Percentiles rank a stretch among this genome's conserved stretches.
phyloP scores from a whole-genome alignment of 2,888 invertebrate species.

The Hemithea aestivaria region DNA sequence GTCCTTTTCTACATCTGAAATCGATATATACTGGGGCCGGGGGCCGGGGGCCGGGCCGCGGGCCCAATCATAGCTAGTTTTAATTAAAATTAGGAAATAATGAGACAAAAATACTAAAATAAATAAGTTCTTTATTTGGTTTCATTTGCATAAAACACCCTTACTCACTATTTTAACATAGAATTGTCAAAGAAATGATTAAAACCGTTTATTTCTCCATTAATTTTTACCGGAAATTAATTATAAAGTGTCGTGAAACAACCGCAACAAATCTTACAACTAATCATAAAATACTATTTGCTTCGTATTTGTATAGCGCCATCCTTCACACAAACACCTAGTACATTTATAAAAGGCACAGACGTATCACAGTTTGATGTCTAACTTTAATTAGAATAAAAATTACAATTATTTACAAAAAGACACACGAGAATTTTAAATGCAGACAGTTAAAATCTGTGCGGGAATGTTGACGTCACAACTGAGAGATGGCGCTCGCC shows the following conservation, averaged over 20 bases:
- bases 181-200: background rate
- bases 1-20: too few species aligned
- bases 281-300: slow-evolving; percentile 35
- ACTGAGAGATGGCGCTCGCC: slow-evolving; percentile 61
- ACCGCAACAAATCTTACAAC: slow-evolving; percentile 41
- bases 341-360: slow-evolving; percentile 64
- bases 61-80: too few species aligned
- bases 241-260: slow-evolving; percentile 27
- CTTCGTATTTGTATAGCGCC: slow-evolving; percentile 58
- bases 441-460: slow-evolving; percentile 43
- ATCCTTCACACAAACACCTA: slow-evolving; percentile 49
- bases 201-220: too few species aligned
- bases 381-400: slow-evolving; percentile 46
- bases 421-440: slow-evolving; percentile 29
- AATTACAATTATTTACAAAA: slow-evolving; percentile 44
- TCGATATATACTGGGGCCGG: too few species aligned
- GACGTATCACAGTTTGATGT: slow-evolving; percentile 75
- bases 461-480: slow-evolving; percentile 41
- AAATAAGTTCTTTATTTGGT: slow-evolving; percentile 57
- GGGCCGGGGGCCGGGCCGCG: too few species aligned
- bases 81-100: slow-evolving; percentile 1
- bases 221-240: slow-evolving; percentile 9
- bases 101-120: slow-evolving; percentile 23
- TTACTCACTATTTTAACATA: slow-evolving; percentile 16
- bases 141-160: slow-evolving; percentile 36